phyloP scores from a whole-genome alignment of 1,140 invertebrate genomes.

The Pissodes strobi region DNA sequence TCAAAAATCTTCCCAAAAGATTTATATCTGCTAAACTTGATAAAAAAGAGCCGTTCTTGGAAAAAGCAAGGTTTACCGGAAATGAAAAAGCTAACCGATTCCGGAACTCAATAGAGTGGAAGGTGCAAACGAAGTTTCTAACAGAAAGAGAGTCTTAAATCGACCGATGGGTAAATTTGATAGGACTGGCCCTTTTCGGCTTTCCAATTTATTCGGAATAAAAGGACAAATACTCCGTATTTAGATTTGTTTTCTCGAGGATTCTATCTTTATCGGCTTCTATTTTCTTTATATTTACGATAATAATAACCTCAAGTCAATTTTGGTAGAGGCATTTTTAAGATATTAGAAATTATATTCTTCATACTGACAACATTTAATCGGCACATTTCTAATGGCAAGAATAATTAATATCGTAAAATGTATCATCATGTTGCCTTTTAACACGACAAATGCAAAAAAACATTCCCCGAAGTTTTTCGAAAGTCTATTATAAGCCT shows the following conservation, averaged over 20 bases:
- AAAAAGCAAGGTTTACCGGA: no score
- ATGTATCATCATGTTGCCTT: constrained; percentile 5
- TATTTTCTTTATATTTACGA: no score
- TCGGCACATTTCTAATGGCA: no score
- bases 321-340: no score
- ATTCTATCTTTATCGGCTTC: no score
- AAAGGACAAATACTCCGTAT: neutral
- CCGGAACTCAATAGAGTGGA: neutral
- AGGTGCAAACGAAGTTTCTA: constrained; percentile 1
- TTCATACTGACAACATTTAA: no score
- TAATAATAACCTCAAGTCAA: no score
- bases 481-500: constrained; percentile 13
- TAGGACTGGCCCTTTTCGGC: neutral
- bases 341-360: no score
- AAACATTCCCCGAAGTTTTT: neutral
- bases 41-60: no score
- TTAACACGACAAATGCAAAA: neutral
- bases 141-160: neutral
- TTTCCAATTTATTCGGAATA: neutral
- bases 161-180: neutral
- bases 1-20: no score
- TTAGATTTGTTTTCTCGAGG: no score
- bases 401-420: neutral
- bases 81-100: neutral
- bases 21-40: no score